phyloP scores from a whole-genome alignment of 2,888 invertebrate species.

The Gymnoscelis rufifasciata region DNA sequence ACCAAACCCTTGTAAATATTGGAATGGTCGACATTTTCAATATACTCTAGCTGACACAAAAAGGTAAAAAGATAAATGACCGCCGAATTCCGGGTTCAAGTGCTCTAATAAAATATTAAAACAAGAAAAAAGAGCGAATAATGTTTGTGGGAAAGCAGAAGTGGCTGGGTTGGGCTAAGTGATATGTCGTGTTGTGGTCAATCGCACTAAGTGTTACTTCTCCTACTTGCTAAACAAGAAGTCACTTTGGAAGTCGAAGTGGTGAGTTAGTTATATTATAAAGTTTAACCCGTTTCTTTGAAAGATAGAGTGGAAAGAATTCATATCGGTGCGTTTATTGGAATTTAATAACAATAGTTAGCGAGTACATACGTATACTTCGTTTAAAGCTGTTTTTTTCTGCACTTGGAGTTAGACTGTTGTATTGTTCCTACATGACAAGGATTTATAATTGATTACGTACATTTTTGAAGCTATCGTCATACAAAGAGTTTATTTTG shows the following conservation, averaged over 20 bases:
- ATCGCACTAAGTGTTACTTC: conserved; percentile 56
- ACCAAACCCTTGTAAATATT: conserved; percentile 6
- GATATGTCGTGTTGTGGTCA: conserved; percentile 72
- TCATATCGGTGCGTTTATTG: no score
- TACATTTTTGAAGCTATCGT: no score
- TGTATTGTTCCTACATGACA: no score
- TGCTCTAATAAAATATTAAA: conserved; percentile 38
- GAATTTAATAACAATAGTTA: no score
- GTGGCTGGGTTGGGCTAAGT: conserved; percentile 58
- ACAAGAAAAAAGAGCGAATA: conserved; percentile 31
- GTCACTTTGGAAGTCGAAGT: conserved; percentile 43
- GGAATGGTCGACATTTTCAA: conserved; percentile 21
- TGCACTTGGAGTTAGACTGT: no score
- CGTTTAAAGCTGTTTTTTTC: no score
- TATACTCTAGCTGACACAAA: conserved; percentile 20
- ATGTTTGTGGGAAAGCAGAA: conserved; percentile 40
- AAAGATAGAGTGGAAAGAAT: not conserved
- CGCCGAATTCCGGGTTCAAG: conserved; percentile 19
- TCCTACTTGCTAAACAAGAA: conserved; percentile 38
- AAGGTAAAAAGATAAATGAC: conserved; percentile 20
- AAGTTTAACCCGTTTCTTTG: not conserved
- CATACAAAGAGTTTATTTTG: no score
- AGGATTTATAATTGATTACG: no score
- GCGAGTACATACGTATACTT: no score
- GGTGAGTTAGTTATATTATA: not conserved